Base-by-base conservation (phyloP, 2,113 vertebrate species). In the Megaceryle torquata region DNA sequence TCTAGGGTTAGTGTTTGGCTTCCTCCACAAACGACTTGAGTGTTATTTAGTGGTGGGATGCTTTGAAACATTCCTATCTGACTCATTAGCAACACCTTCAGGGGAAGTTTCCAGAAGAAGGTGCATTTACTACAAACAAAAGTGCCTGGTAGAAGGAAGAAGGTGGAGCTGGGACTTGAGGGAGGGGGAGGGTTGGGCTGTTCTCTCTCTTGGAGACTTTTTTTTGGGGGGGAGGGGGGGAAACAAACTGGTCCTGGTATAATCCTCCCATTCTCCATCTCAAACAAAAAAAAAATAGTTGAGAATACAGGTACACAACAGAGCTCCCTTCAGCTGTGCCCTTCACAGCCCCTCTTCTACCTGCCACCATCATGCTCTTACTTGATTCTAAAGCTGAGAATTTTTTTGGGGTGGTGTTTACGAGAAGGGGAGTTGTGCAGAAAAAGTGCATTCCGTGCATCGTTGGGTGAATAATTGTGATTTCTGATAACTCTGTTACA, bases 101-200 rank as follows among this genome's bases (percentile, higher is more conserved):
- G 21, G 63, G 53, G 2, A 35, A 25, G 18, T 10, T 72, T 35
- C 48, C 29, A 31, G 24, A 44, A 79, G 57, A 69, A 46, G 5
- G 2, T 17, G 20, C 24, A 19, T 26, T 33, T 57, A 68, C 26
- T 15, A 17, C 25, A 21, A 31, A 63, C 43, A 72, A 13, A 24
- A 6, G 11, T 1, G 39, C 39, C 31, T 48, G 35, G 22, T 61
- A 12, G 25, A 21, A 79, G 10, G 35, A 61, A 51, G 15, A 1
- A 5, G 17, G 4, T 13, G n/a, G 11, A 24, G 11, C 5, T 13
- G n/a, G 13, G 43, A 16, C 21, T 13, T 1, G 39, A 37, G 18
- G 18, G 7, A 5, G 1, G 6, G 29, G 0, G 1, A 10, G 2
- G 31, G 31, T 59, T 17, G 7, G 41, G 65, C 37, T 9, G 1